Percentiles rank a stretch among this genome's conserved stretches.
Evolutionary conservation across 35 echinoderm and acorn worm species (phyloP).

Genomic region (Holothuria glaberrima): DNA sequence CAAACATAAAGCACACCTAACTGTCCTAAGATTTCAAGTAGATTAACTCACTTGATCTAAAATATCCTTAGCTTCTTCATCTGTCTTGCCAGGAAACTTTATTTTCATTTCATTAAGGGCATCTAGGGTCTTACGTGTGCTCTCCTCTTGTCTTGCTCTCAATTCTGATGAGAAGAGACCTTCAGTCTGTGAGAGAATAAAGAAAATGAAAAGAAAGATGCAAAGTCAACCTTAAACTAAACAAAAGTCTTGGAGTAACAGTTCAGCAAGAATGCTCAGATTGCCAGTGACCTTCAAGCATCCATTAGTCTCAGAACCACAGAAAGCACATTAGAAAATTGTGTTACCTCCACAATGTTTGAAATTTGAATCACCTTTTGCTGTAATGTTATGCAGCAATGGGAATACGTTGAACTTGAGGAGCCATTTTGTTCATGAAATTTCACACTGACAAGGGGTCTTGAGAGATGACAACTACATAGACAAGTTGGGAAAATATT

Average conservation of each 20-base stretch:
- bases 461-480: no score
- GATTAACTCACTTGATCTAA: conserved; percentile 78
- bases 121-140: conserved; percentile 62
- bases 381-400: no score
- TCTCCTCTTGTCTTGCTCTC: conserved; percentile 85
- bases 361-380: no score
- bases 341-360: no score
- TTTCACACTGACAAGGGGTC: no score
- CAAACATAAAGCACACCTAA: no score
- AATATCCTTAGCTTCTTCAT: conserved; percentile 84
- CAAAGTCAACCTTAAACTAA: neutral
- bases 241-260: neutral
- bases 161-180: conserved; percentile 47
- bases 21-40: neutral
- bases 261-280: neutral
- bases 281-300: neutral
- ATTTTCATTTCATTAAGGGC: conserved; percentile 90
- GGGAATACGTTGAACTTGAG: no score
- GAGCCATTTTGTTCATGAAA: no score
- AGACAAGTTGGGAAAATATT: no score
- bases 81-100: conserved; percentile 96
- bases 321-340: no score
- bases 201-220: neutral
- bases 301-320: no score
- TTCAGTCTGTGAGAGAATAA: conserved; percentile 57